Conservation (phyloP, 2,797 vertebrate genomes). For the Danio aesculapii region DNA sequence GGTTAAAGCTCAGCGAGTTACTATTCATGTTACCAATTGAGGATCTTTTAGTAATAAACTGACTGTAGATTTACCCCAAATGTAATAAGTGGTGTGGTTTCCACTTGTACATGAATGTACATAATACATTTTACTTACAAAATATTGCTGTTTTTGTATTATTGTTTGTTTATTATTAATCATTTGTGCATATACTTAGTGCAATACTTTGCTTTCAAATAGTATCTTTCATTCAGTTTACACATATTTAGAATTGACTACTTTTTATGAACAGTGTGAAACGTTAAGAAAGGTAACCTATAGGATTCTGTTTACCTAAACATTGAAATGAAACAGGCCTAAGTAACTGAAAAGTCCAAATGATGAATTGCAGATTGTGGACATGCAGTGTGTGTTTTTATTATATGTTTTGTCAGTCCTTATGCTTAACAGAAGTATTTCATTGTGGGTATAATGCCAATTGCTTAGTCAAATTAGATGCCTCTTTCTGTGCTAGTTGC, state of each 20-base stretch:
- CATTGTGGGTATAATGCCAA: slow-evolving; percentile 65
- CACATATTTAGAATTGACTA: too few species aligned
- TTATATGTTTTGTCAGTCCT: too few species aligned
- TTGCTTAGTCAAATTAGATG: slow-evolving; percentile 57
- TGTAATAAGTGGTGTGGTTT: slow-evolving; percentile 25
- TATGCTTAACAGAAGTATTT: slow-evolving; percentile 57
- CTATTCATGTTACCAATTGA: slow-evolving; percentile 36
- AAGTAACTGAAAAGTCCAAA: too few species aligned
- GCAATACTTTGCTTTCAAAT: too few species aligned
- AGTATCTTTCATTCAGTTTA: too few species aligned
- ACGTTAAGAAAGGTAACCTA: too few species aligned
- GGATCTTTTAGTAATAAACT: slow-evolving; percentile 48
- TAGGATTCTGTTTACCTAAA: too few species aligned
- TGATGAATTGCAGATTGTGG: too few species aligned
- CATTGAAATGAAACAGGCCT: too few species aligned
- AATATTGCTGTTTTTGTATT: slow-evolving; percentile 4
- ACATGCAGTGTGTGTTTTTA: too few species aligned
- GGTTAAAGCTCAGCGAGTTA: slow-evolving; percentile 26
- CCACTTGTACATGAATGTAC: slow-evolving; percentile 40
- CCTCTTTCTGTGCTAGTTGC: too few species aligned
- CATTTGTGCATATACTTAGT: neutral
- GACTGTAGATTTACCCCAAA: slow-evolving; percentile 54
- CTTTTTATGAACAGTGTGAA: too few species aligned
- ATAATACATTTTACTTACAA: slow-evolving; percentile 45
- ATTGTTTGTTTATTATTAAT: neutral